phyloP scores from a whole-genome alignment of 2,888 invertebrate genomes.

The Parelbella ahira region DNA sequence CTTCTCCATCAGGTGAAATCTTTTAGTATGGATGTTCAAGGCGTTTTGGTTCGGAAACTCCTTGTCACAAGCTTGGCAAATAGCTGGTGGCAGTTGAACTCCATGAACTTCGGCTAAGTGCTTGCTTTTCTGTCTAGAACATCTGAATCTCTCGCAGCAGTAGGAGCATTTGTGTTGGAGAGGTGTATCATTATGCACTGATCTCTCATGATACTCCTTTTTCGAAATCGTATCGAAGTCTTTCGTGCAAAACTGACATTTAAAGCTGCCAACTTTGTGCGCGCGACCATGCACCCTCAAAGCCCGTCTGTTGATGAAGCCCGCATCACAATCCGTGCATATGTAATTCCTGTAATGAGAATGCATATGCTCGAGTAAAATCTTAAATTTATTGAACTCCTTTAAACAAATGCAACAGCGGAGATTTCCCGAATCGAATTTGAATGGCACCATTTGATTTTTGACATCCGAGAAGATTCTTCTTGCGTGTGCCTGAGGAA shows the following conservation, averaged over 20 bases:
- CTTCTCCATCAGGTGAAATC: constrained; percentile 32
- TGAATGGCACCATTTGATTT: constrained; percentile 48
- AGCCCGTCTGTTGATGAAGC: constrained; percentile 36
- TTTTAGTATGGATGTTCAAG: constrained; percentile 27
- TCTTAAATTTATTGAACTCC: constrained; percentile 30
- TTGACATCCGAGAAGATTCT: constrained; percentile 41
- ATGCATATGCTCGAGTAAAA: constrained; percentile 40
- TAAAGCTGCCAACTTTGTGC: constrained; percentile 35
- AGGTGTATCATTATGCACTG: constrained; percentile 54
- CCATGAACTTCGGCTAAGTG: constrained; percentile 46
- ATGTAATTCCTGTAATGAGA: constrained; percentile 40
- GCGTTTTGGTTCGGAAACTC: constrained; percentile 24
- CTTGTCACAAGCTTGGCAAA: constrained; percentile 37
- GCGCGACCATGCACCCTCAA: constrained; percentile 27
- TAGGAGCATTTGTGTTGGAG: constrained; percentile 43
- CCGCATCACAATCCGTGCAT: constrained; percentile 37
- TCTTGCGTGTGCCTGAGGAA: constrained; percentile 37
- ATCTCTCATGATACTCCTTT: constrained; percentile 47
- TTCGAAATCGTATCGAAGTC: constrained; percentile 48
- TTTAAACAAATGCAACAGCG: constrained; percentile 25
- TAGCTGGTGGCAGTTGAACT: constrained; percentile 29
- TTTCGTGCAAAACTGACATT: constrained; percentile 54
- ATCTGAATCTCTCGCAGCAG: constrained; percentile 48
- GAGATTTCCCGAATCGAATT: constrained; percentile 37
- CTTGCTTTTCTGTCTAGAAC: constrained; percentile 36